These are phyloP conservation scores for Acanthornis magna DNA, from an alignment of 2,797 vertebrate genomes.

Conservation along the genomic window DNA sequence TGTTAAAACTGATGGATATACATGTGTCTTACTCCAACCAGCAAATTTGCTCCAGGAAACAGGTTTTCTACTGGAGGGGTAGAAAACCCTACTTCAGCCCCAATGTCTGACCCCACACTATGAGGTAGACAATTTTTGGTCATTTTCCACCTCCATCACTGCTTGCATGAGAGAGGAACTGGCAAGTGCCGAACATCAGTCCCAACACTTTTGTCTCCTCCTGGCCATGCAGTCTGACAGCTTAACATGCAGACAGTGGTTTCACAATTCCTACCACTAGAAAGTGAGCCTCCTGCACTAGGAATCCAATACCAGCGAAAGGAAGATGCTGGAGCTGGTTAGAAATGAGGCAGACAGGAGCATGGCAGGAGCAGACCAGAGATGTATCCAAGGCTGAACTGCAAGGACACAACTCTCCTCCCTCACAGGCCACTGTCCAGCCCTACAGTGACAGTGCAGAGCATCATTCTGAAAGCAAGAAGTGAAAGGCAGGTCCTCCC, in stretches of 20 bases:
- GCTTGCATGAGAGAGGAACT: background rate
- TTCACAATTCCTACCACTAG: background rate
- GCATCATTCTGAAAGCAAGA: conserved; percentile 70
- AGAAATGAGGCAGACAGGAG: background rate
- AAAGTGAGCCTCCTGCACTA: background rate
- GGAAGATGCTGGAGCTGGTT: background rate
- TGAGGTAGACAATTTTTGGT: background rate
- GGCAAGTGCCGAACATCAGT: background rate
- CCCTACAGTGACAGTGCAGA: background rate
- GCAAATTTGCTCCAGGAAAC: background rate
- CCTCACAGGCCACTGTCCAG: background rate
- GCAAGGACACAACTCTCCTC: background rate
- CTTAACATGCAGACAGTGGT: fast-evolving
- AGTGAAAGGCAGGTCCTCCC: conserved; percentile 61
- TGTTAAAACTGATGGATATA: background rate
- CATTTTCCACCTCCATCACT: background rate
- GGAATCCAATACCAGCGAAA: background rate
- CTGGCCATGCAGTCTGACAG: background rate
- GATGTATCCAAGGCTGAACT: background rate
- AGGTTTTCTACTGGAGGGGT: background rate
- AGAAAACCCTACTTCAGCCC: background rate
- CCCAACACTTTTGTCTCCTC: background rate
- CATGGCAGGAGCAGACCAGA: background rate
- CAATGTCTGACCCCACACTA: background rate
- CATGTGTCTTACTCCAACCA: background rate